These are phyloP conservation scores for Drosophila mercatorum DNA, from an alignment of 2,888 invertebrate genomes.

Conservation along the genomic window DNA sequence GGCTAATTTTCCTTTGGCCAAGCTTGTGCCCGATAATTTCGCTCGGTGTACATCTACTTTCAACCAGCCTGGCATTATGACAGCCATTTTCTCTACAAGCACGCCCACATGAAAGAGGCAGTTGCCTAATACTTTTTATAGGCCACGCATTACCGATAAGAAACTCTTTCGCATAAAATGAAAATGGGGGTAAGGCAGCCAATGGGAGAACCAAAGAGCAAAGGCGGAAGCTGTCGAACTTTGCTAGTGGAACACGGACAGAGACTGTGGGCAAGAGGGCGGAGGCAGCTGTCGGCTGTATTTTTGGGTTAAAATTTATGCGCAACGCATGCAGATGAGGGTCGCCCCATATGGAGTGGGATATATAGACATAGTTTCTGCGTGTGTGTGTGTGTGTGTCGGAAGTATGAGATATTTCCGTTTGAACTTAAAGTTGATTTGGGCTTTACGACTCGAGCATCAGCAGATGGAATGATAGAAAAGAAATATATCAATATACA, in stretches of 20 bases:
- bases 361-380: slow-evolving; percentile 22
- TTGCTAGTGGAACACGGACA: neutral
- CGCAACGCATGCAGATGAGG: slow-evolving; percentile 66
- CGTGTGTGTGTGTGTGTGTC: neutral
- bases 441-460: slow-evolving; percentile 6
- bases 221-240: slow-evolving; percentile 45
- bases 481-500: slow-evolving; percentile 4
- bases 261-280: slow-evolving; percentile 2
- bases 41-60: slow-evolving; percentile 30
- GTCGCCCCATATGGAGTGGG: slow-evolving; percentile 26
- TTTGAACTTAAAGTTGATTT: slow-evolving; percentile 43
- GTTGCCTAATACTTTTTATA: slow-evolving; percentile 61
- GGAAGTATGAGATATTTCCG: slow-evolving; percentile 30
- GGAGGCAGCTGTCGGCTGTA: slow-evolving; percentile 64
- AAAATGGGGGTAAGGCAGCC: slow-evolving; percentile 34
- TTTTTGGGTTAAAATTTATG: slow-evolving; percentile 71
- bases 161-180: slow-evolving; percentile 60
- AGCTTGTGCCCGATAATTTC: neutral
- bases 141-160: slow-evolving; percentile 53
- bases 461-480: neutral
- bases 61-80: slow-evolving; percentile 35
- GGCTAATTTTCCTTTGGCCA: neutral
- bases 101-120: slow-evolving; percentile 43
- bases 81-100: slow-evolving; percentile 47
- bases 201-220: slow-evolving; percentile 17